Percentiles rank a stretch among this genome's conserved stretches.
Conservation (phyloP, 2,113 vertebrate species). For the Hylia prasina region DNA sequence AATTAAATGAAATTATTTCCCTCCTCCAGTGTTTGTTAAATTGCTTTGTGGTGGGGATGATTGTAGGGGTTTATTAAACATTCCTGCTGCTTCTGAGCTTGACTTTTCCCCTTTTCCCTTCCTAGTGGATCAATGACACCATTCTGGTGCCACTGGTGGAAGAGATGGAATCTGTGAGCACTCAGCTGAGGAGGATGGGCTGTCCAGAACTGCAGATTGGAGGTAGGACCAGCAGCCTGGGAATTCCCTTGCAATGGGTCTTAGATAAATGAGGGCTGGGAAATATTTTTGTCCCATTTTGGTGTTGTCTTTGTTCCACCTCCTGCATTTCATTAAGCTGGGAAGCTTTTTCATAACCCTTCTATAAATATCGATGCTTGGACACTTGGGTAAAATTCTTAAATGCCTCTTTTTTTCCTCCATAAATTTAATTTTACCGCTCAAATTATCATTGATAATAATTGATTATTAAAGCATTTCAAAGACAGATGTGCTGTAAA, state of each 20-base stretch:
- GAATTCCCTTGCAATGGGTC: accelerated
- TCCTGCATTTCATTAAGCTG: background rate
- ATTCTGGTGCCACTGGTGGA: conserved; percentile 90
- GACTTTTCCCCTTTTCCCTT: background rate
- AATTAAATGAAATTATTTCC: background rate
- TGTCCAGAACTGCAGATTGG: conserved; percentile 94
- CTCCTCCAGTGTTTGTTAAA: background rate
- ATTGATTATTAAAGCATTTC: background rate
- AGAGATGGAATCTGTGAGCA: conserved; percentile 90
- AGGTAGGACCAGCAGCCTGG: conserved; percentile 69
- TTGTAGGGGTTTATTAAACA: background rate
- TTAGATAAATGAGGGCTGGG: accelerated
- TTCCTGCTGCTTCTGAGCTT: background rate
- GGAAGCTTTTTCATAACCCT: background rate
- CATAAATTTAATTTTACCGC: background rate
- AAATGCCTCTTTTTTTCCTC: background rate
- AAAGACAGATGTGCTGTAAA: background rate
- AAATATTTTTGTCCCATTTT: background rate
- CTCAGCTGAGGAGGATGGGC: conserved; percentile 90
- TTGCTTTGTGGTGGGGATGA: background rate
- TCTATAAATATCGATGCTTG: background rate
- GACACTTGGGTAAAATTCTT: background rate
- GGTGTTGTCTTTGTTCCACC: background rate
- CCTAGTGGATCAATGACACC: conserved; percentile 95
- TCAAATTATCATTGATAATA: background rate